Evolutionary conservation across 2,113 vertebrate species (phyloP).

Genomic region (Agapornis roseicollis): DNA sequence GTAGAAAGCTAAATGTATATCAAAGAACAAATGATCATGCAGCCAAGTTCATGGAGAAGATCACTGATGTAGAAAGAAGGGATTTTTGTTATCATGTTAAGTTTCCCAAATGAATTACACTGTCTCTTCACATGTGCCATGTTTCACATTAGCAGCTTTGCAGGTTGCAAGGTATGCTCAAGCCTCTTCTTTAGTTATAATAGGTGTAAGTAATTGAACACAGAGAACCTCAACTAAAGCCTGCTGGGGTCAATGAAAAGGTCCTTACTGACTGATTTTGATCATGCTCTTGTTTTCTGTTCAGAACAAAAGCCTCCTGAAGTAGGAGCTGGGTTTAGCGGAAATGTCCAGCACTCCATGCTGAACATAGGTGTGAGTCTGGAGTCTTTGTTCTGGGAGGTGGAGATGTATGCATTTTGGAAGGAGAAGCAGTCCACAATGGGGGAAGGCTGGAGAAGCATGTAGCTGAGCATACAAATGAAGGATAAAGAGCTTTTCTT

Average conservation of each 20-base stretch:
- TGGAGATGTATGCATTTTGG: not conserved
- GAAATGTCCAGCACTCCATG: not conserved
- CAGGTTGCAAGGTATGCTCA: not conserved
- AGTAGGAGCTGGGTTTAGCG: not conserved
- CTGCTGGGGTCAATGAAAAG: not conserved
- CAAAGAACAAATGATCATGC: not conserved
- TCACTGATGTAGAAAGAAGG: not conserved
- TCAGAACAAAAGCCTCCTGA: not conserved
- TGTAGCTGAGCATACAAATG: conserved; percentile 32
- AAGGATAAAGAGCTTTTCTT: conserved; percentile 44
- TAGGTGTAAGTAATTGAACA: not conserved
- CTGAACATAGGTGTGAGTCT: not conserved
- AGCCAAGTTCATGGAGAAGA: not conserved
- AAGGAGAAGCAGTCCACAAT: not conserved
- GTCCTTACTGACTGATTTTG: not conserved
- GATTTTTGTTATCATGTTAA: not conserved
- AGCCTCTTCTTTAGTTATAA: not conserved
- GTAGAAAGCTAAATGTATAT: not conserved
- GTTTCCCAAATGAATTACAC: not conserved
- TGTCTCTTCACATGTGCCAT: not conserved
- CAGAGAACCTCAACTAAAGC: not conserved
- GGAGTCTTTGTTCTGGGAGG: not conserved
- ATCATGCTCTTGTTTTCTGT: not conserved
- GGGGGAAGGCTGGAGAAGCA: not conserved
- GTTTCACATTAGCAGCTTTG: not conserved